phyloP scores from a whole-genome alignment of 2,113 vertebrate genomes.

The Labeo catla region DNA sequence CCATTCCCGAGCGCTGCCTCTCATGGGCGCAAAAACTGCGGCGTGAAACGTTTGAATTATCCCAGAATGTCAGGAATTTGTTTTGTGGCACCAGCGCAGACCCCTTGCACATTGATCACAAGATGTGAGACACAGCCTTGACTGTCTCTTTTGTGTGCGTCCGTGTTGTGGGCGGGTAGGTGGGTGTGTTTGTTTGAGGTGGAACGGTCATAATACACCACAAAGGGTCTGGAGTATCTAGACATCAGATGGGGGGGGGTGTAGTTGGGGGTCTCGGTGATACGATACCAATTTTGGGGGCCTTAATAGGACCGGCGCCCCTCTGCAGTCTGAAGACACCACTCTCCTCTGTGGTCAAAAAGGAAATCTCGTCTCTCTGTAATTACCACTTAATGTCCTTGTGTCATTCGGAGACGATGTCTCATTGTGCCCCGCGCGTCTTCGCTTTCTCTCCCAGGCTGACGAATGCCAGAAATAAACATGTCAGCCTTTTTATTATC shows the following conservation, averaged over 20 bases:
- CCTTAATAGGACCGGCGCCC: constrained; percentile 71
- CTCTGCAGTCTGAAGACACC: constrained; percentile 68
- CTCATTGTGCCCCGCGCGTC: constrained; percentile 57
- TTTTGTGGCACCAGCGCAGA: constrained; percentile 75
- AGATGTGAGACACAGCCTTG: constrained; percentile 61
- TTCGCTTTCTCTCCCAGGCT: constrained; percentile 61
- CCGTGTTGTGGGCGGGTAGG: constrained; percentile 47
- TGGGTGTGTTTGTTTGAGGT: constrained; percentile 46
- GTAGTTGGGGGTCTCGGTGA: constrained; percentile 64
- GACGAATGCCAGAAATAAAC: constrained; percentile 71
- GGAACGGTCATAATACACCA: constrained; percentile 28
- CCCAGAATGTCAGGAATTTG: constrained; percentile 80
- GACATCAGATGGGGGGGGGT: constrained; percentile 32
- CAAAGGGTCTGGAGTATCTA: constrained; percentile 30
- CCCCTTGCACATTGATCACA: constrained; percentile 65
- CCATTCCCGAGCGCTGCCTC: constrained; percentile 72
- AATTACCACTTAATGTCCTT: constrained; percentile 79
- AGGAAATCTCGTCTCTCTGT: constrained; percentile 70
- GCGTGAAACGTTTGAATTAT: constrained; percentile 79
- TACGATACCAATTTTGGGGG: constrained; percentile 67
- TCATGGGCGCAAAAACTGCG: constrained; percentile 73
- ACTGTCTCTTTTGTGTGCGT: constrained; percentile 53
- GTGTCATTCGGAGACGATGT: constrained; percentile 64
- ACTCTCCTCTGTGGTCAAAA: constrained; percentile 70
- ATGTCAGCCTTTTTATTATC: constrained; percentile 74